Percentiles rank a stretch among this genome's conserved stretches.
Evolutionary conservation across 2,888 invertebrate genomes (phyloP).

Genomic region (Drosophila peninsularis): DNA sequence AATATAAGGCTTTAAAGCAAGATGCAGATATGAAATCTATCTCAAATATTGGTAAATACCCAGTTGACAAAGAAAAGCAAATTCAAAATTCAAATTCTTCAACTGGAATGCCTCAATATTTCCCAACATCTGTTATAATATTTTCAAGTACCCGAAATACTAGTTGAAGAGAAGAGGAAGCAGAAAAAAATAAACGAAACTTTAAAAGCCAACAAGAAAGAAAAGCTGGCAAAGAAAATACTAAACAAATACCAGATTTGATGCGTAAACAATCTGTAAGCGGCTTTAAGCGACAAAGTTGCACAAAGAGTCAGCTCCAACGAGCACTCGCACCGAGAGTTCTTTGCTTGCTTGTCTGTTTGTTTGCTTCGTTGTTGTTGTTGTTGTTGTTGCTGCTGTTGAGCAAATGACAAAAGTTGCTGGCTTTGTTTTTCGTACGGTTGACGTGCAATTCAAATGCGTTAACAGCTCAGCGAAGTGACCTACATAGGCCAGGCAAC

Average conservation of each 20-base stretch:
- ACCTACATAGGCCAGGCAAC: conserved; percentile 49
- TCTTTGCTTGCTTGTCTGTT: conserved; percentile 20
- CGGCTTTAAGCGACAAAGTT: conserved; percentile 53
- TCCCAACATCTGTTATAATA: neutral
- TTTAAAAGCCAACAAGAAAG: neutral
- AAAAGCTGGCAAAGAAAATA: conserved; percentile 14
- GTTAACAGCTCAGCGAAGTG: conserved; percentile 65
- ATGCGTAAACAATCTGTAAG: conserved; percentile 30
- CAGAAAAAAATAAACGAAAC: neutral
- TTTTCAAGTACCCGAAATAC: neutral
- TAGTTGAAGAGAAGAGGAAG: neutral
- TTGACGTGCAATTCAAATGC: conserved; percentile 81
- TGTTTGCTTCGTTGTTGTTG: conserved; percentile 26
- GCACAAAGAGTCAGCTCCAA: conserved; percentile 23
- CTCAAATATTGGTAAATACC: too few relatives aligned
- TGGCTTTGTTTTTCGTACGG: conserved; percentile 75
- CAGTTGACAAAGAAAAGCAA: neutral
- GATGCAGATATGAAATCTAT: too few relatives aligned
- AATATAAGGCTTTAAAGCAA: too few relatives aligned
- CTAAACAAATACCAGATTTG: conserved; percentile 23
- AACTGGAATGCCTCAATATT: neutral
- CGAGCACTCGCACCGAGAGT: conserved; percentile 21
- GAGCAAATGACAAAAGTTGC: conserved; percentile 74
- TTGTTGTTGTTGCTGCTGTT: conserved; percentile 34
- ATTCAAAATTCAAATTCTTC: neutral